These are phyloP conservation scores for Enteromius anoplus DNA, from an alignment of 2,797 vertebrate species.

Conservation along the genomic window DNA sequence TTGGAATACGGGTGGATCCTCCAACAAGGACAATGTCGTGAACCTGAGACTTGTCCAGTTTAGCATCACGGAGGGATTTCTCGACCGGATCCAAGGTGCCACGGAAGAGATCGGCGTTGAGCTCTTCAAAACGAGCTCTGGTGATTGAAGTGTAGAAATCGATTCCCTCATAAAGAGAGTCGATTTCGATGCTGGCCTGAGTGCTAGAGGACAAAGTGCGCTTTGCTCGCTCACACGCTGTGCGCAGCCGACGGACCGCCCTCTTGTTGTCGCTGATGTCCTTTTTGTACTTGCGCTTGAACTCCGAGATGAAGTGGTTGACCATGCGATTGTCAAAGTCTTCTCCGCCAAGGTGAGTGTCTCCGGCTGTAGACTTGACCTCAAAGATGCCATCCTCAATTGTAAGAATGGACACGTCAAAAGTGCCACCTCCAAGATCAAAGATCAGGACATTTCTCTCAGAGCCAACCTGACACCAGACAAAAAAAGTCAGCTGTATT, in stretches of 20 bases:
- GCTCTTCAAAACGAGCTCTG: conserved; percentile 89
- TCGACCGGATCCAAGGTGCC: conserved; percentile 93
- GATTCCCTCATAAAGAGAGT: conserved; percentile 90
- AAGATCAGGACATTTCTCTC: conserved; percentile 93
- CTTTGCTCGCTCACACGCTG: conserved; percentile 90
- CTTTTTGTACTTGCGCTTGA: conserved; percentile 93
- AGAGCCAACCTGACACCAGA: conserved; percentile 80
- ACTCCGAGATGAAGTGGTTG: conserved; percentile 90
- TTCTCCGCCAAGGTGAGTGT: conserved; percentile 91
- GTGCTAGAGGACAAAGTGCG: conserved; percentile 91
- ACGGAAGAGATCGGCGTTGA: conserved; percentile 90
- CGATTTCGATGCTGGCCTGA: conserved; percentile 92
- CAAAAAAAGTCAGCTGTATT: neutral
- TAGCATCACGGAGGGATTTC: conserved; percentile 89
- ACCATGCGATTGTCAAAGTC: conserved; percentile 94
- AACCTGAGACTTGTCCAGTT: conserved; percentile 89
- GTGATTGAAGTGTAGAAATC: conserved; percentile 97
- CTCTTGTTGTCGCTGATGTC: conserved; percentile 92
- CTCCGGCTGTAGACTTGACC: conserved; percentile 90
- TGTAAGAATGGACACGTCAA: conserved; percentile 92
- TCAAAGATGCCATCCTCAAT: conserved; percentile 96
- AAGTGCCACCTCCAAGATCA: conserved; percentile 91
- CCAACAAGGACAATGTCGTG: conserved; percentile 91
- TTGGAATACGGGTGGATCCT: conserved; percentile 92
- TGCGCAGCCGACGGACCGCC: conserved; percentile 87